Evolutionary conservation across 2,113 vertebrate genomes (phyloP), one percentile per base, ranked within the genome.

Genomic region (Syngnathus typhle): DNA sequence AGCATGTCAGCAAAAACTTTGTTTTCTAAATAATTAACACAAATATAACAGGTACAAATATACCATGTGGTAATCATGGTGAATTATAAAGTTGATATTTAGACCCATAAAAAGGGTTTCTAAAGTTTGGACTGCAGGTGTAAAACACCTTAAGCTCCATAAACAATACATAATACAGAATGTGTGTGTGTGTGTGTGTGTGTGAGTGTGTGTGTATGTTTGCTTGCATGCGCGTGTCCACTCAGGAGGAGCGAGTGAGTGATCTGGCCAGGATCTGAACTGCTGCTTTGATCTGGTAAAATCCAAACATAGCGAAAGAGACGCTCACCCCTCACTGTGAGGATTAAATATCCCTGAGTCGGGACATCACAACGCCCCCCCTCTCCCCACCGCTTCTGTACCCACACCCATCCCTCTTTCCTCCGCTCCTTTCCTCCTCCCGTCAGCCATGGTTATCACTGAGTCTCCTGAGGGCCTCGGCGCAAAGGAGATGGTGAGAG

Each of bases 271-370:
- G 78, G 82, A 89, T 88, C 88, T 87, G 74, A 85, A 84, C 82
- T 68, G 83, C 74, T 41, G 76, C 87, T 91, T 91, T 91, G 85
- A 91, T 91, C 86, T 83, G 65, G 70, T 75, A 71, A 88, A 90
- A 58, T 77, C 86, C 82, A 89, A 91, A 90, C 85, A 88, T 75
- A 75, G 74, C 72, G 79, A 85, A 72, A 79, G 82, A 88, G 81
- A 86, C 83, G 80, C 83, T 82, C 72, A 69, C 83, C 84, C 86
- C 84, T 87, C 86, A 78, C 88, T 81, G 82, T 88, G 89, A 85
- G 84, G 89, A 91, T 90, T 89, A 85, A 88, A 91, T 91, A 90
- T 90, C 87, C 87, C 88, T 91, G 84, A 90, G 88, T 91, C 85
- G 85, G 88, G 87, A 90, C 91, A 89, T 90, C 89, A 87, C 90